These are phyloP conservation scores for Chroicocephalus ridibundus DNA, from an alignment of 2,113 vertebrate species.

Conservation along the genomic window DNA sequence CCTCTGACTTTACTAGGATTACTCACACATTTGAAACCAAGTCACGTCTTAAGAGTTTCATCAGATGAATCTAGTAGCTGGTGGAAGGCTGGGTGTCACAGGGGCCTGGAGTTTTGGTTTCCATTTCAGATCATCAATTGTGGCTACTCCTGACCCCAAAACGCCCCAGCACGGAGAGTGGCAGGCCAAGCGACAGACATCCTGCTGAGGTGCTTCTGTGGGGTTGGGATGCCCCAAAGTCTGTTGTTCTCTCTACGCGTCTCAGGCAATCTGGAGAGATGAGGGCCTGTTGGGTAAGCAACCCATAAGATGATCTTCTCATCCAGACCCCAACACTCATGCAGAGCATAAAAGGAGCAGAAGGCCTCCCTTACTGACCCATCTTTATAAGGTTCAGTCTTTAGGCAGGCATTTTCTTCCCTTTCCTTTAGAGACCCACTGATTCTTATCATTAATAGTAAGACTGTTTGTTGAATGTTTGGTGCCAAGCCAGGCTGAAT, in stretches of 20 bases:
- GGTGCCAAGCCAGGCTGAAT: neutral
- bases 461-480: neutral
- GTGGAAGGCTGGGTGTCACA: neutral
- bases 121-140: neutral
- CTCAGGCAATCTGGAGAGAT: neutral
- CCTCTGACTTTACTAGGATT: neutral
- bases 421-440: neutral
- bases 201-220: fast-evolving
- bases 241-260: neutral
- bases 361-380: neutral
- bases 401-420: neutral
- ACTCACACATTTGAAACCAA: neutral
- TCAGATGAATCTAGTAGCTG: neutral
- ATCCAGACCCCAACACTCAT: neutral
- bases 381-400: neutral
- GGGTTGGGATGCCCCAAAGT: neutral
- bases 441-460: neutral
- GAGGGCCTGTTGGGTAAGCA: neutral
- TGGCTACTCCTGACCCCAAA: neutral
- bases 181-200: neutral
- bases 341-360: neutral
- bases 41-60: too few relatives aligned
- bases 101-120: neutral
- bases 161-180: fast-evolving
- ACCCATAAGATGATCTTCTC: neutral